phyloP scores from a whole-genome alignment of 2,113 vertebrate species.

The Notothenia coriiceps region DNA sequence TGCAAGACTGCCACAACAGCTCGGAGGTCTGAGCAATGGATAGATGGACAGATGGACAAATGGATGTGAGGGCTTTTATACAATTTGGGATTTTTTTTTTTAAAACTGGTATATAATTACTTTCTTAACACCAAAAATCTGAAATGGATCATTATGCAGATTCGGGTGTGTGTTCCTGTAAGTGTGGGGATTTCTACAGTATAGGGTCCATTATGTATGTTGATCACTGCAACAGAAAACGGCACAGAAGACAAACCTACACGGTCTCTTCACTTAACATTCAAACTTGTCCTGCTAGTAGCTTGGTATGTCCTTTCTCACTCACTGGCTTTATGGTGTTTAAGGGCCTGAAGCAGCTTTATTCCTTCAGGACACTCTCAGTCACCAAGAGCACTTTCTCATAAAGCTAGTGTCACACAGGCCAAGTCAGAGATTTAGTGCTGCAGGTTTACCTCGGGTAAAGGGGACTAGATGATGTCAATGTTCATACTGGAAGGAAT shows the following conservation, averaged over 20 bases:
- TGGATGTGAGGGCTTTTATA: conserved; percentile 61
- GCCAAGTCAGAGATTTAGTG: conserved; percentile 26
- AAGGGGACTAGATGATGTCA: conserved; percentile 27
- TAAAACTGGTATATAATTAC: conserved; percentile 52
- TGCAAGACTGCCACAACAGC: conserved; percentile 86
- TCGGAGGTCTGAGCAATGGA: conserved; percentile 90
- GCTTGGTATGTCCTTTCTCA: conserved; percentile 14
- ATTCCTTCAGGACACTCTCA: conserved; percentile 41
- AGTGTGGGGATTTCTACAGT: conserved; percentile 35
- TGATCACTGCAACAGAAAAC: conserved; percentile 43
- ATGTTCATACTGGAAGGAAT: conserved; percentile 14
- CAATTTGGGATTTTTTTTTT: conserved; percentile 32
- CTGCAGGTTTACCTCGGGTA: background rate
- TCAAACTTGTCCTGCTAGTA: conserved; percentile 33
- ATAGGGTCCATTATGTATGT: conserved; percentile 26
- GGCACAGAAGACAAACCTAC: conserved; percentile 1
- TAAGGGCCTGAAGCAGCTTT: conserved; percentile 65
- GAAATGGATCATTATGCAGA: conserved; percentile 28
- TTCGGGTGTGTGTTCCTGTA: conserved; percentile 30
- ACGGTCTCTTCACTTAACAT: conserved; percentile 32
- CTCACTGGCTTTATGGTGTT: conserved; percentile 41
- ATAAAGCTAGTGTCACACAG: conserved; percentile 20
- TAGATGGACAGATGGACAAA: conserved; percentile 48
- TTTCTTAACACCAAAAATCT: conserved; percentile 66
- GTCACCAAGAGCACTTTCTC: conserved; percentile 28